Conservation (phyloP, 2,888 invertebrate genomes). For the Leptura quadrifasciata region DNA sequence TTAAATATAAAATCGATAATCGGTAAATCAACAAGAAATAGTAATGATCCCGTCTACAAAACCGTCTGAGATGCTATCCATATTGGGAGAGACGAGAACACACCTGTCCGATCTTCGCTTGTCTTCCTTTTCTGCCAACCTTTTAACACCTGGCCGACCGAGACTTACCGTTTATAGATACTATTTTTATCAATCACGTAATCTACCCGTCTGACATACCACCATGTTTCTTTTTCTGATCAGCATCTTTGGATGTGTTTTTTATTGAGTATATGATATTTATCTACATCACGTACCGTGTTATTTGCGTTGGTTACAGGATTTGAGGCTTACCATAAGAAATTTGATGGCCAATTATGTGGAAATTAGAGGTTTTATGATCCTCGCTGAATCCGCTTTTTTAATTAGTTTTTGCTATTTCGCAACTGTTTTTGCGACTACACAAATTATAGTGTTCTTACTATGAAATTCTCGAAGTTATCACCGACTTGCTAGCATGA, state of each 20-base stretch:
- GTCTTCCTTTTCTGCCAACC: conserved; percentile 43
- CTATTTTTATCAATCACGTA: conserved; percentile 46
- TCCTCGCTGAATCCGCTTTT: neutral
- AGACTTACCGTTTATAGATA: conserved; percentile 42
- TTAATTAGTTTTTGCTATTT: conserved; percentile 7
- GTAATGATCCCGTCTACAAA: conserved; percentile 51
- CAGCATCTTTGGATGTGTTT: conserved; percentile 37
- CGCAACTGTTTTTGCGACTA: neutral
- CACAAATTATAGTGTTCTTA: neutral
- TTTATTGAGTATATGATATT: conserved; percentile 23
- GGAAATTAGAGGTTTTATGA: conserved; percentile 4
- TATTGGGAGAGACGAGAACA: conserved; percentile 45
- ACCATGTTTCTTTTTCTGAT: conserved; percentile 32
- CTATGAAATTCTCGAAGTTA: neutral
- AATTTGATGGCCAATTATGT: conserved; percentile 28
- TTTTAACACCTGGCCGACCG: conserved; percentile 42
- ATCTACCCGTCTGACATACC: conserved; percentile 31
- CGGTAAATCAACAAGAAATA: conserved; percentile 54
- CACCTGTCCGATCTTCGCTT: conserved; percentile 43
- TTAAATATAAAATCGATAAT: conserved; percentile 54
- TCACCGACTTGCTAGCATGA: neutral
- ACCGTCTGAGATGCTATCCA: conserved; percentile 42
- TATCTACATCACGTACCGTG: conserved; percentile 35
- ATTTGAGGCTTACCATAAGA: conserved; percentile 6
- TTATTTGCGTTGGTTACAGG: conserved; percentile 20